Evolutionary conservation across 2,113 vertebrate species (phyloP).

Genomic region (Ctenodactylus gundi): DNA sequence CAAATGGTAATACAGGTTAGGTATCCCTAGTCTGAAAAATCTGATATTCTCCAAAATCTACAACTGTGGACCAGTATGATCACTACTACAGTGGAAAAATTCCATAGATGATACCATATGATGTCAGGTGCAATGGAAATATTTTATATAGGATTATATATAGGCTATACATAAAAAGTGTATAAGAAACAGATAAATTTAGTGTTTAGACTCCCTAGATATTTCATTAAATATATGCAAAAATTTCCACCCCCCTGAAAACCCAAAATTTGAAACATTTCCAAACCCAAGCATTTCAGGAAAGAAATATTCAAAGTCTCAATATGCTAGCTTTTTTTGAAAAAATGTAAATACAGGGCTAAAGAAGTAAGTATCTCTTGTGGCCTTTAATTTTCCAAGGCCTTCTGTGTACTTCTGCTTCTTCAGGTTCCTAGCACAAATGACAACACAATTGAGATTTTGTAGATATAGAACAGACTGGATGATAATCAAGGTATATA

Average conservation of each 20-base stretch:
- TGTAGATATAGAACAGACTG: background rate
- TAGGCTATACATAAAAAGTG: background rate
- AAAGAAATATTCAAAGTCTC: background rate
- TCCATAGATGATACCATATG: background rate
- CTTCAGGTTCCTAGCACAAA: background rate
- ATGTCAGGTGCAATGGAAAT: background rate
- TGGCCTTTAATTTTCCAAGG: background rate
- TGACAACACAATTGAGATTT: background rate
- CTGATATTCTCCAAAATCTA: background rate
- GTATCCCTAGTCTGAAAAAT: background rate
- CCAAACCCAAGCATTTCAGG: background rate
- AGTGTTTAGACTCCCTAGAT: background rate
- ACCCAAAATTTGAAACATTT: background rate
- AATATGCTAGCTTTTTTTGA: background rate
- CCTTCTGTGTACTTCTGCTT: background rate
- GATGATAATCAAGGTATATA: background rate
- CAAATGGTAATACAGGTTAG: background rate
- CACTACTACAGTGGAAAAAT: background rate
- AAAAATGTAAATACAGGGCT: conserved; percentile 43
- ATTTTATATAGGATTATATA: background rate
- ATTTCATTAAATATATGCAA: background rate
- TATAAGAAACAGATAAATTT: background rate
- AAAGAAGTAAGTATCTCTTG: conserved; percentile 37
- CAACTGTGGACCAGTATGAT: background rate
- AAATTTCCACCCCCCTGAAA: background rate